A percentile compares a stretch with the other conserved stretches of the same genome.
Evolutionary conservation across 2,797 vertebrate genomes (phyloP).

Genomic region (Smutsia temminckii): DNA sequence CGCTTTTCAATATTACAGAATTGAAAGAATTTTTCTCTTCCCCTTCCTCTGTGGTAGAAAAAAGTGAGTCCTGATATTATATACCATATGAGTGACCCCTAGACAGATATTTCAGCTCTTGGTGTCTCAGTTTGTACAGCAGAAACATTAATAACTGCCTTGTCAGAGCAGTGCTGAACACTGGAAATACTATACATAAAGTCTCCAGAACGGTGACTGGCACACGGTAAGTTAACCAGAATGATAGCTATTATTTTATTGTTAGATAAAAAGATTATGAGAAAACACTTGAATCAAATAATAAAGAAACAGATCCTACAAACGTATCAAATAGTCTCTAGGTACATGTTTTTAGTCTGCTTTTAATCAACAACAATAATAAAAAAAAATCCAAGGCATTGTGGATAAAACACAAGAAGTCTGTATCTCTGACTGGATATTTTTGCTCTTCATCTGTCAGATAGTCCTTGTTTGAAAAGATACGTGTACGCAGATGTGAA

Average conservation of each 20-base stretch:
- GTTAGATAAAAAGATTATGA: not conserved
- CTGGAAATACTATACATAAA: not conserved
- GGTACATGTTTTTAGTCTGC: not conserved
- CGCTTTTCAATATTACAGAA: not conserved
- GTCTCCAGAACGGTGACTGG: not conserved
- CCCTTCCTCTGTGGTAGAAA: not conserved
- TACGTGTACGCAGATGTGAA: slow-evolving; percentile 77
- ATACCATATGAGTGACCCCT: not conserved
- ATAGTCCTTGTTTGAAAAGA: slow-evolving; percentile 66
- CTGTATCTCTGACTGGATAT: not conserved
- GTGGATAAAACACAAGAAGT: not conserved
- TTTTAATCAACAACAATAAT: slow-evolving; percentile 24
- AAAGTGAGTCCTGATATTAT: not conserved
- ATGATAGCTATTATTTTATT: not conserved
- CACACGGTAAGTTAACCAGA: not conserved
- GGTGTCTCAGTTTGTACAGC: slow-evolving; percentile 16
- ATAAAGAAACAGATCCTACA: not conserved
- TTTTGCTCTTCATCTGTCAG: slow-evolving; percentile 34
- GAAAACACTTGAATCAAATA: not conserved
- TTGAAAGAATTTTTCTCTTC: not conserved
- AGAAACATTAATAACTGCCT: not conserved
- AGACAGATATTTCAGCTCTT: not conserved
- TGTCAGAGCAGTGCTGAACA: not conserved
- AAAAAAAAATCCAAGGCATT: not conserved
- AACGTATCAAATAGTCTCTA: not conserved